Evolutionary conservation across 2,113 vertebrate species (phyloP).

Genomic region (Alosa alosa): DNA sequence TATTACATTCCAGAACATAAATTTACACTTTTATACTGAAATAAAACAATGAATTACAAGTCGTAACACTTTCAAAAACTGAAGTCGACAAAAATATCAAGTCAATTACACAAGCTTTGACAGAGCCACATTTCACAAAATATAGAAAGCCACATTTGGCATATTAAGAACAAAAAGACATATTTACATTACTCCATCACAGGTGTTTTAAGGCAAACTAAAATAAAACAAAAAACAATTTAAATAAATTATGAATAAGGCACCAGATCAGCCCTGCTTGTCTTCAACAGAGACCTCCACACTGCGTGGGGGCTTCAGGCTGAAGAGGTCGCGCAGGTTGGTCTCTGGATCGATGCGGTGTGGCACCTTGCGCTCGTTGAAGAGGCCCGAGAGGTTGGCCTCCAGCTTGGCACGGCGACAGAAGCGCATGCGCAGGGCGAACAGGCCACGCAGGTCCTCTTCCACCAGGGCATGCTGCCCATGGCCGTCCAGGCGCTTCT

Average conservation of each 20-base stretch:
- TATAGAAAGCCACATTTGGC: neutral
- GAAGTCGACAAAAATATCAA: neutral
- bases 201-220: neutral
- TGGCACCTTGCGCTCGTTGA: slow-evolving; percentile 77
- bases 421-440: slow-evolving; percentile 67
- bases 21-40: neutral
- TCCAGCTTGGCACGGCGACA: slow-evolving; percentile 68
- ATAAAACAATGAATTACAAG: neutral
- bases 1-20: slow-evolving; percentile 4
- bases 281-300: neutral
- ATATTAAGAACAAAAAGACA: neutral
- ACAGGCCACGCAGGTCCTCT: slow-evolving; percentile 69
- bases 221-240: neutral
- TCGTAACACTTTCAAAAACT: neutral
- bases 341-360: slow-evolving; percentile 71
- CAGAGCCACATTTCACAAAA: neutral
- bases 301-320: slow-evolving; percentile 42
- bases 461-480: slow-evolving; percentile 60
- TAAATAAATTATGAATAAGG: neutral
- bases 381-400: slow-evolving; percentile 68
- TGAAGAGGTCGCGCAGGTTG: slow-evolving; percentile 70
- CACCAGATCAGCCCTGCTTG: neutral
- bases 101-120: neutral
- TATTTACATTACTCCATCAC: neutral
- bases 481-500: slow-evolving; percentile 63